Conservation (phyloP, 2,113 vertebrate genomes). For the Caranx melampygus region DNA sequence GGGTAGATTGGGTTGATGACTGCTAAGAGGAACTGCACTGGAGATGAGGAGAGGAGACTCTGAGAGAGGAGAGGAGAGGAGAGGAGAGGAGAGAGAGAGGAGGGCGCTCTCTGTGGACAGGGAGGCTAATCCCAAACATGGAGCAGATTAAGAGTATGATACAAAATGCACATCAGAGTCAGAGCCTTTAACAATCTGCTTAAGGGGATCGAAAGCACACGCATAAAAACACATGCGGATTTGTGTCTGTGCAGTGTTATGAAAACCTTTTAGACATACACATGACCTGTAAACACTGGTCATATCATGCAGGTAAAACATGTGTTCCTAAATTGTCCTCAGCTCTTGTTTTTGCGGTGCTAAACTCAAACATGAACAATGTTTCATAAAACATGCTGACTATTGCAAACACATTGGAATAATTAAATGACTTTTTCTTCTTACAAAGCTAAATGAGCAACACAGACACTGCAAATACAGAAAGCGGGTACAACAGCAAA, state of each 20-base stretch:
- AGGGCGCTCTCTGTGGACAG: slow-evolving; percentile 25
- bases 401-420: background rate
- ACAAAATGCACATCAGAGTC: slow-evolving; percentile 59
- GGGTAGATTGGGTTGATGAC: slow-evolving; percentile 41
- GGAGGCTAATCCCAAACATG: slow-evolving; percentile 64
- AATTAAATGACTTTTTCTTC: background rate
- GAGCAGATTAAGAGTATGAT: slow-evolving; percentile 67
- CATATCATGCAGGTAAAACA: background rate
- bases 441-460: background rate
- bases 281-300: background rate
- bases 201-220: slow-evolving; percentile 46
- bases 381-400: background rate
- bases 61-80: background rate
- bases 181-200: slow-evolving; percentile 41
- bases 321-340: background rate
- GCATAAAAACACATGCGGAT: slow-evolving; percentile 24
- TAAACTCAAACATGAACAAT: background rate
- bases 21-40: slow-evolving; percentile 23
- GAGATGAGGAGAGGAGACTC: background rate
- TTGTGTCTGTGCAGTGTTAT: background rate
- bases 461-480: background rate
- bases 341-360: background rate
- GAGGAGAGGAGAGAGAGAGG: background rate
- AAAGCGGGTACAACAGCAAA: background rate
- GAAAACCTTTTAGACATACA: slow-evolving; percentile 2